These are phyloP conservation scores for Leptarthrus brevirostris DNA, from an alignment of 2,888 invertebrate species.

Conservation along the genomic window DNA sequence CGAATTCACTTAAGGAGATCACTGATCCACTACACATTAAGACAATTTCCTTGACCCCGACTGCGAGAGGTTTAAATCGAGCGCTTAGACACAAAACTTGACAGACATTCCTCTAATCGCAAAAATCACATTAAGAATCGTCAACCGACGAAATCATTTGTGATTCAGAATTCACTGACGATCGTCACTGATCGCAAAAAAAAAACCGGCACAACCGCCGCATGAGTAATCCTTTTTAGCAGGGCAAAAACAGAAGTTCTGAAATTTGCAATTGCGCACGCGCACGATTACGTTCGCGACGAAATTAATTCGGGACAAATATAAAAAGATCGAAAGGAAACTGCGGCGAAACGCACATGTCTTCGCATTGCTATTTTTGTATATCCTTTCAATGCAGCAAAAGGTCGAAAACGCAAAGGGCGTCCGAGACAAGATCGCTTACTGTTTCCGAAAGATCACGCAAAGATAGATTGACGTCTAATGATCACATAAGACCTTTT, in stretches of 20 bases:
- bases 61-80: conserved; percentile 15
- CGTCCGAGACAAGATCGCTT: background rate
- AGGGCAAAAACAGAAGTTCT: background rate
- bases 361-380: conserved; percentile 42
- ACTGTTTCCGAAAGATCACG: conserved; percentile 3
- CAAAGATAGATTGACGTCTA: too few relatives aligned
- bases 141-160: conserved; percentile 17
- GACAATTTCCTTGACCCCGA: conserved; percentile 38
- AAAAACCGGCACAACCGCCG: background rate
- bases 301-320: conserved; percentile 29
- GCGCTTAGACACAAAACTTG: background rate
- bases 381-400: conserved; percentile 36
- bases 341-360: conserved; percentile 27
- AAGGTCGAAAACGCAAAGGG: conserved; percentile 11
- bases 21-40: background rate
- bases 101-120: conserved; percentile 16
- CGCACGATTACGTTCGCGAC: conserved; percentile 20
- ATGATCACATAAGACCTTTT: too few relatives aligned
- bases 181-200: background rate
- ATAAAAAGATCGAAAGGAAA: conserved; percentile 32
- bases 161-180: conserved; percentile 1
- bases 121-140: conserved; percentile 27
- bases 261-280: conserved; percentile 10
- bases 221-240: conserved; percentile 41
- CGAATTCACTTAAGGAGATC: background rate